A percentile compares a stretch with the other conserved stretches of the same genome.
phyloP scores from a whole-genome alignment of 2,888 invertebrate species.

The Boloria euphrosyne region DNA sequence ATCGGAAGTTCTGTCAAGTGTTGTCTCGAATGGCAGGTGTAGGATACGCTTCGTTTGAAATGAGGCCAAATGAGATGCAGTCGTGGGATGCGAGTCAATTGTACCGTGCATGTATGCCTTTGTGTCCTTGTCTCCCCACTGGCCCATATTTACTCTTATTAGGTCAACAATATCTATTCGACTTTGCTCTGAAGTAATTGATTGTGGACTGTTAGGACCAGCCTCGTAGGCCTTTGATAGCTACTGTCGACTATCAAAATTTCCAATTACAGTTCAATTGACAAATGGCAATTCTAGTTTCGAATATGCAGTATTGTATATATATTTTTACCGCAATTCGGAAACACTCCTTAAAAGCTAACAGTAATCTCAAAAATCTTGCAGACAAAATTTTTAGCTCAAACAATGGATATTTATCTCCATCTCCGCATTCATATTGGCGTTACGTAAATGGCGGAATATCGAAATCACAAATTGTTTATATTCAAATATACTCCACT shows the following conservation, averaged over 20 bases:
- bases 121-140: conserved; percentile 37
- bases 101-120: conserved; percentile 55
- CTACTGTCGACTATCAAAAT: background rate
- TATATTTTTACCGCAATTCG: too few species aligned
- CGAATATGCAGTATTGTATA: too few species aligned
- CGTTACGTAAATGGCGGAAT: conserved; percentile 19
- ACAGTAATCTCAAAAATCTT: conserved; percentile 20
- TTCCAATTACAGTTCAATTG: background rate
- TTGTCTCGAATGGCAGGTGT: conserved; percentile 50
- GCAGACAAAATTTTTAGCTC: conserved; percentile 12
- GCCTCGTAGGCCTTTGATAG: too few species aligned
- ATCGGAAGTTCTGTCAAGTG: conserved; percentile 25
- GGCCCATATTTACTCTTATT: conserved; percentile 30
- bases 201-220: conserved; percentile 9
- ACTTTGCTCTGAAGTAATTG: conserved; percentile 15
- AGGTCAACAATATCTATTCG: conserved; percentile 26
- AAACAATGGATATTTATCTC: conserved; percentile 15
- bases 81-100: conserved; percentile 62
- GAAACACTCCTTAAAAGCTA: conserved; percentile 1
- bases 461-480: conserved; percentile 23
- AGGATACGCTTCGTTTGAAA: conserved; percentile 54
- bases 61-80: conserved; percentile 63
- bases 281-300: too few species aligned
- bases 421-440: conserved; percentile 13
- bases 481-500: conserved; percentile 15